phyloP scores from a whole-genome alignment of 1,140 invertebrate species.

The Protaetia brevitarsis region DNA sequence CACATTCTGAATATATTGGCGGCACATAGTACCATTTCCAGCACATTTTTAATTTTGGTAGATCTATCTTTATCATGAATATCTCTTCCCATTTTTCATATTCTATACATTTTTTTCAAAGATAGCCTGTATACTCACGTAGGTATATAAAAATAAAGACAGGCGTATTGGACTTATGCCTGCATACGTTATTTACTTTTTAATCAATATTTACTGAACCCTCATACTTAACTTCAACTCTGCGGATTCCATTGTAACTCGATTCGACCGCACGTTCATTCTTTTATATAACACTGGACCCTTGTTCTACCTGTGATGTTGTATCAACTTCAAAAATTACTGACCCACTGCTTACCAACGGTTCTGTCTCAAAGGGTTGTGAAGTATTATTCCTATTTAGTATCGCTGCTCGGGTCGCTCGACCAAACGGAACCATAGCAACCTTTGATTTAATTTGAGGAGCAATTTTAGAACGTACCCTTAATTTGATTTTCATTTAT shows the following conservation, averaged over 20 bases:
- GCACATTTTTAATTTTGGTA: no score
- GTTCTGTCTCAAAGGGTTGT: conserved; percentile 14
- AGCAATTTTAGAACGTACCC: conserved; percentile 10
- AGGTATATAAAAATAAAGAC: no score
- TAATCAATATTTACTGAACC: no score
- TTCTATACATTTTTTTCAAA: no score
- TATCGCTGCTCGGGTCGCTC: background rate
- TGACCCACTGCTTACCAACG: background rate
- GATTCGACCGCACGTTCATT: conserved; percentile 8
- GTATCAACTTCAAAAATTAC: conserved; percentile 33
- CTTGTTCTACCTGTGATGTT: conserved; percentile 31
- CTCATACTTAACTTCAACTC: background rate
- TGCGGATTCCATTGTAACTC: background rate
- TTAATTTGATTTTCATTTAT: conserved; percentile 19
- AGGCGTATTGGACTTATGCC: no score
- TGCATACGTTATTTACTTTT: background rate
- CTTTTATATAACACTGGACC: conserved; percentile 11
- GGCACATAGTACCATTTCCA: no score
- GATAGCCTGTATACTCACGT: no score
- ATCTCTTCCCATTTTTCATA: no score
- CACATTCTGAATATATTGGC: no score
- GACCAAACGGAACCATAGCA: conserved; percentile 28
- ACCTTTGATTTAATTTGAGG: conserved; percentile 31
- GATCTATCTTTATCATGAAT: no score
- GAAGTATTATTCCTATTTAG: conserved; percentile 25